Percentiles rank a stretch among this genome's conserved stretches.
These are phyloP conservation scores for Cotesia congregata DNA, from an alignment of 2,888 invertebrate species.

Conservation along the genomic window DNA sequence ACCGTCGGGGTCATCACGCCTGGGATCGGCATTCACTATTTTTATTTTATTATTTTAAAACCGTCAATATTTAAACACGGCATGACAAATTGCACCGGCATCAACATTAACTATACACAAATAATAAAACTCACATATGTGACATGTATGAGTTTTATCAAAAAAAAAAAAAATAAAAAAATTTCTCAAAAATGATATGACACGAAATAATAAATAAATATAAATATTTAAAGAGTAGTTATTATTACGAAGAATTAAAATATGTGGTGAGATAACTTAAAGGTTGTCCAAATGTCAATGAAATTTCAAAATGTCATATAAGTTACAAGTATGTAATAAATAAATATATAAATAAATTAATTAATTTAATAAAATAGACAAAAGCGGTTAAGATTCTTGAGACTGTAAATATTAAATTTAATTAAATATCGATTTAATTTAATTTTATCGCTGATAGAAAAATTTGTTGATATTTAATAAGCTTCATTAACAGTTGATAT, in stretches of 20 bases:
- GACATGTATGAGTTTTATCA: neutral
- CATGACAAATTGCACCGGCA: neutral
- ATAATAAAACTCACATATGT: neutral
- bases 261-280: constrained; percentile 43
- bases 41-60: constrained; percentile 7
- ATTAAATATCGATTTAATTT: no score
- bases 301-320: constrained; percentile 48
- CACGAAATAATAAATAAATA: constrained; percentile 24
- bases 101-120: neutral
- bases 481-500: no score
- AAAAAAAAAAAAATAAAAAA: neutral
- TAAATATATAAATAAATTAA: constrained; percentile 6
- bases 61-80: neutral
- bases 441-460: no score
- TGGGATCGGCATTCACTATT: constrained; percentile 3
- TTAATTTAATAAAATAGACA: neutral
- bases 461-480: no score
- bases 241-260: constrained; percentile 20
- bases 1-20: constrained; percentile 41
- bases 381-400: no score
- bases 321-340: constrained; percentile 34
- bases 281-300: constrained; percentile 53
- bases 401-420: no score
- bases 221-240: no score
- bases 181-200: constrained; percentile 6